Evolutionary conservation across 2,888 invertebrate genomes (phyloP).

Genomic region (Nomada ferruginata): DNA sequence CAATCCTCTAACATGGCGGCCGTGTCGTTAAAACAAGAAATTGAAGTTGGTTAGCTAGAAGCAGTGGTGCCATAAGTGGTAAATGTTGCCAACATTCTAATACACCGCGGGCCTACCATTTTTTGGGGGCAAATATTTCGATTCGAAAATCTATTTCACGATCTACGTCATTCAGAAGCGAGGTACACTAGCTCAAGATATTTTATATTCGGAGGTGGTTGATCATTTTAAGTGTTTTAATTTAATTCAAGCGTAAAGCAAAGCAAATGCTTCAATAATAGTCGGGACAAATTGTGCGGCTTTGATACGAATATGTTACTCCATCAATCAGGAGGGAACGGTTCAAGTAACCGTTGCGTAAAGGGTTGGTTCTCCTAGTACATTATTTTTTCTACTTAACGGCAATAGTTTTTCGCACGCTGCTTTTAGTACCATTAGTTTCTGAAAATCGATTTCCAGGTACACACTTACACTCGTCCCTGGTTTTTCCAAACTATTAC

Average conservation of each 20-base stretch:
- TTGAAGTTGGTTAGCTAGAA: constrained; percentile 45
- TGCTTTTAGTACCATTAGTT: constrained; percentile 44
- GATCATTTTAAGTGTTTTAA: neutral
- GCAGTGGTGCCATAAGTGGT: neutral
- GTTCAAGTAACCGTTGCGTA: neutral
- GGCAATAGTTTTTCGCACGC: neutral
- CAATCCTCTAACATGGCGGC: constrained; percentile 70
- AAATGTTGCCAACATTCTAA: neutral
- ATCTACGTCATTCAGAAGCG: neutral
- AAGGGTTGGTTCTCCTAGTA: neutral
- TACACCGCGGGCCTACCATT: too few species aligned
- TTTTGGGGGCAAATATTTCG: neutral
- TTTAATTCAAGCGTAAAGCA: neutral
- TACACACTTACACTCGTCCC: neutral
- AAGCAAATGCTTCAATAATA: neutral
- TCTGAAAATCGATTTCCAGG: constrained; percentile 50
- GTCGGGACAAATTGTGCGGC: neutral
- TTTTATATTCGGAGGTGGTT: neutral
- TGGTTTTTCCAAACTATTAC: neutral
- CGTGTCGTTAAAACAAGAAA: constrained; percentile 32
- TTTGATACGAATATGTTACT: neutral
- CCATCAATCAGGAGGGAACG: neutral
- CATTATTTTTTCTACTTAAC: neutral
- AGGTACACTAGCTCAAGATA: neutral
- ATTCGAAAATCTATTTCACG: neutral